These are phyloP conservation scores for Phaenicophaeus curvirostris DNA, from an alignment of 2,797 vertebrate genomes.

Conservation along the genomic window DNA sequence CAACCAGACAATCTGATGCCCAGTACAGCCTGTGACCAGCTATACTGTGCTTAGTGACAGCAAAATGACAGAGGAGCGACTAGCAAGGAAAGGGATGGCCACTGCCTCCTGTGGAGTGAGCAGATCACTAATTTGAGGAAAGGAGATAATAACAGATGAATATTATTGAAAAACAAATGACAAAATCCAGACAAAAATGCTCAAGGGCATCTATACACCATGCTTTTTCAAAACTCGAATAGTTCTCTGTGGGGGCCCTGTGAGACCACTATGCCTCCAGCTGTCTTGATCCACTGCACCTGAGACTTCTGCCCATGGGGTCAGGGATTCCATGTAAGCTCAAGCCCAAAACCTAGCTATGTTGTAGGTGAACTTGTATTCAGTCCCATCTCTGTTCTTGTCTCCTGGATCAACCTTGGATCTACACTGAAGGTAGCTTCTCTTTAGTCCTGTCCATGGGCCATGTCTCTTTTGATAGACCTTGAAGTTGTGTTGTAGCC, in stretches of 20 bases:
- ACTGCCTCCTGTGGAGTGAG: background rate
- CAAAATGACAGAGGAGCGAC: background rate
- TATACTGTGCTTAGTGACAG: background rate
- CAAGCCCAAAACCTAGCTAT: background rate
- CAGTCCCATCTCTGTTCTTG: background rate
- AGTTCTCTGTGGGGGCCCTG: background rate
- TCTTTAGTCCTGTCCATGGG: background rate
- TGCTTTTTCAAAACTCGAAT: background rate
- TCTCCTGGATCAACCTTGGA: background rate
- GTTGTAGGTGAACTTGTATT: background rate
- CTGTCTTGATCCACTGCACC: background rate
- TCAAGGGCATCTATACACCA: background rate
- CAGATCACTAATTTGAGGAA: background rate
- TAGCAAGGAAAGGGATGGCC: background rate
- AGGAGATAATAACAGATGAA: background rate
- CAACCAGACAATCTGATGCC: background rate
- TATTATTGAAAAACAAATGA: background rate
- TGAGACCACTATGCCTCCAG: background rate
- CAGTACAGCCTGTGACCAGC: background rate
- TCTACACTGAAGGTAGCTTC: background rate
- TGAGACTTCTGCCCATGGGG: background rate
- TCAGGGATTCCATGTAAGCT: background rate
- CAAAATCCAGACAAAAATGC: background rate
- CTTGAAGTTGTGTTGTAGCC: background rate
- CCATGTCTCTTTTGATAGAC: background rate